Base-by-base conservation (phyloP, 2,113 vertebrate genomes). In the Triplophysa rosa region DNA sequence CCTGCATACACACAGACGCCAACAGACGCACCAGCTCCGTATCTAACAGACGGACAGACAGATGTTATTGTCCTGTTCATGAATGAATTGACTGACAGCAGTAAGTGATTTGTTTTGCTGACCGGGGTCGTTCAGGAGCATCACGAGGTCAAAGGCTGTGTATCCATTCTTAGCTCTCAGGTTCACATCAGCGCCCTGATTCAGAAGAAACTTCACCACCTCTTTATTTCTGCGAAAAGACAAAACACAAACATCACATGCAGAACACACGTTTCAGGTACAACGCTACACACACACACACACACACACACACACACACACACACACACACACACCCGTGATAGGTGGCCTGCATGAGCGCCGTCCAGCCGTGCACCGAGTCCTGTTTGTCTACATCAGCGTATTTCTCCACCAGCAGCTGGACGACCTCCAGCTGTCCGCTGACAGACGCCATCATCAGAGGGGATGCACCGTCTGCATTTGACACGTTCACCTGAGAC, bases 331-430 rank as follows among this genome's bases (percentile, higher is more conserved):
- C 85, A 80, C 88, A 99, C 97, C 98, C 97, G 0, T 99, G 98
- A 84, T 99, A 99, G 0, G 98, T 99, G 65, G 98, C 98, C 86
- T 99, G 98, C 98, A 99, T 99, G 61, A 98, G 92, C 26, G 98
- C 97, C 0, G 97, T 98, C 98, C 98, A 99, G 29, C 96, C 96
- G 1, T 99, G 98, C 40, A 95, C 91, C 0, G 91, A 92, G 80
- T 99, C 98, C 81, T 97, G 98, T 80, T 95, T 97, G 90, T 99
- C 94, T 23, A 97, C 77, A 68, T 97, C 95, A 0, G 95, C 96
- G 0, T 89, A 94, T 86, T 93, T 95, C 80, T 98, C 96, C 88
- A 97, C 95, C 86, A 99, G 94, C 6, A 98, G 91, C 89, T 98
- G 95, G 81, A 98, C 95, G 75, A 98, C 93, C 1, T 94, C 91